Percentiles rank a stretch among this genome's conserved stretches.
These are phyloP conservation scores for Dolichotis patagonum DNA, from an alignment of 2,113 vertebrate species.

Conservation along the genomic window DNA sequence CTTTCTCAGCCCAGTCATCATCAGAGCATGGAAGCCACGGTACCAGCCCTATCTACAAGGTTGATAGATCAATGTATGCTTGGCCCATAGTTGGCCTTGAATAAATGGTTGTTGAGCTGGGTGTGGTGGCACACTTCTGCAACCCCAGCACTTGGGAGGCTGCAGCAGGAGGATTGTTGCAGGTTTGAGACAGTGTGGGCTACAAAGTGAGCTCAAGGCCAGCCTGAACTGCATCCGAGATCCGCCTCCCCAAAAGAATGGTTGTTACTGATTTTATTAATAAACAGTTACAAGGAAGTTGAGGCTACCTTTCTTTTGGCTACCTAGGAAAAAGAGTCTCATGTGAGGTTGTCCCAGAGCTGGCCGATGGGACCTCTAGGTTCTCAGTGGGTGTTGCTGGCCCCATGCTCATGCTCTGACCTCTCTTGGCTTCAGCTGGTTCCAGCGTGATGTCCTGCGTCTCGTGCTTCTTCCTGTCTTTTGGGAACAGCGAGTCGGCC, in stretches of 20 bases:
- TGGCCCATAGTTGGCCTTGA: background rate
- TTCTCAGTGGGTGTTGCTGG: rapidly evolving
- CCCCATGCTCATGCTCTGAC: background rate
- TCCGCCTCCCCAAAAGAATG: background rate
- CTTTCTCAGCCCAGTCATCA: background rate
- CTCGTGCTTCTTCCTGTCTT: slow-evolving; percentile 99
- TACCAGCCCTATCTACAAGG: background rate
- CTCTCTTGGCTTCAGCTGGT: slow-evolving; percentile 87
- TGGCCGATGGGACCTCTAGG: background rate
- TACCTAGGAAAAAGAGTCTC: background rate
- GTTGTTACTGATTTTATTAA: background rate
- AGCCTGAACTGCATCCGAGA: no score
- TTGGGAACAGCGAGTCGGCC: slow-evolving; percentile 97
- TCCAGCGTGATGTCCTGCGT: slow-evolving; percentile 98
- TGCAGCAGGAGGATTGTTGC: no score
- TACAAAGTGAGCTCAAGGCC: no score
- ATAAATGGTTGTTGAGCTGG: background rate
- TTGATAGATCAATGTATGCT: background rate
- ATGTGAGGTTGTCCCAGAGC: background rate
- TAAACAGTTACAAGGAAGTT: background rate
- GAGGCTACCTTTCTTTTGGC: background rate
- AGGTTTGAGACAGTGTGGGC: no score
- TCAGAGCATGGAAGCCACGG: background rate
- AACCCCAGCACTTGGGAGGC: no score
- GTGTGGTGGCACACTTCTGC: no score